These are phyloP conservation scores for Torymus aiolomorphi DNA, from an alignment of 2,888 invertebrate species.

Conservation along the genomic window DNA sequence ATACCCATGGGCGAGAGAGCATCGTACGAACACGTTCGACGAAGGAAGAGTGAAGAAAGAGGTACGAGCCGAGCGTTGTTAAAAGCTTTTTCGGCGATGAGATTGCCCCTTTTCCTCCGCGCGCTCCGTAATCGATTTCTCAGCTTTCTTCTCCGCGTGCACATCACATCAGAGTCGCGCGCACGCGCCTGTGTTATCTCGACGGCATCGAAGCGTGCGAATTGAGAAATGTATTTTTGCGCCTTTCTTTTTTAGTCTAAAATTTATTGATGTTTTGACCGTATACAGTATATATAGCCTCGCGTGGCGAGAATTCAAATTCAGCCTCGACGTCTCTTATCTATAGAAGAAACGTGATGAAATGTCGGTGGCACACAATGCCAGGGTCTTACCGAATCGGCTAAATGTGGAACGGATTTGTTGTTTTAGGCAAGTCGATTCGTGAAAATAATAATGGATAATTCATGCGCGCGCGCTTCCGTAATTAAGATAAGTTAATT, in stretches of 20 bases:
- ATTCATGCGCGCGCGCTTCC: neutral
- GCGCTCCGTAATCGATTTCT: constrained; percentile 43
- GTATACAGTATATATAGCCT: neutral
- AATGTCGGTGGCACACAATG: constrained; percentile 24
- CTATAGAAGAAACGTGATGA: neutral
- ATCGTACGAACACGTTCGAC: neutral
- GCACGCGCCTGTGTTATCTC: no score
- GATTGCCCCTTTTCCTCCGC: constrained; percentile 39
- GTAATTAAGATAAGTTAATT: constrained; percentile 35
- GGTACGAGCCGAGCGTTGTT: constrained; percentile 40
- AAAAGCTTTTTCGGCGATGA: constrained; percentile 51
- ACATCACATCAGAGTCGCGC: no score
- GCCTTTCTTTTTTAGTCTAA: neutral
- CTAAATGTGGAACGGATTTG: constrained; percentile 17
- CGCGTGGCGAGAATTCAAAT: constrained; percentile 12
- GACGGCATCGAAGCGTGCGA: no score
- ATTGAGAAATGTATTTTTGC: no score
- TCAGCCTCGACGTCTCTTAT: constrained; percentile 20
- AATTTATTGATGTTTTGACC: constrained; percentile 1
- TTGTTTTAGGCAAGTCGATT: neutral
- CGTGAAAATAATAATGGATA: neutral
- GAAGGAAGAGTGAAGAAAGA: constrained; percentile 35
- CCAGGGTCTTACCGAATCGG: neutral
- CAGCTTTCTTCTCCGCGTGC: neutral
- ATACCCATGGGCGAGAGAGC: neutral